These are phyloP conservation scores for Procavia capensis DNA, from an alignment of 2,113 vertebrate genomes.

Conservation along the genomic window DNA sequence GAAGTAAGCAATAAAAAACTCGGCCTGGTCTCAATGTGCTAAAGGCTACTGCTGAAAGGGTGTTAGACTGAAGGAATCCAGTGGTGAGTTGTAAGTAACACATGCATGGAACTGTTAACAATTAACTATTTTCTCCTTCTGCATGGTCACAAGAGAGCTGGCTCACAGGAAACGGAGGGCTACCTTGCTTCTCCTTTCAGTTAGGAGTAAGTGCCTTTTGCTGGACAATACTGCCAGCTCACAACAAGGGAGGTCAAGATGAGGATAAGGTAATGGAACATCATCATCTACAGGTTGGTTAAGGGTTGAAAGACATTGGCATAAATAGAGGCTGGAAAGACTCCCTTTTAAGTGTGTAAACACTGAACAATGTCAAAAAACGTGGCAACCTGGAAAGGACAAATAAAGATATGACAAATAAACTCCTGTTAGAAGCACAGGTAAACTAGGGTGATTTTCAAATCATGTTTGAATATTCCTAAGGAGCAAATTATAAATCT, in stretches of 20 bases:
- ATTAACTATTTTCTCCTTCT: constrained; percentile 80
- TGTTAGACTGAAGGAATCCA: constrained; percentile 82
- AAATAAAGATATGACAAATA: constrained; percentile 56
- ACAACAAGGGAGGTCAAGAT: constrained; percentile 40
- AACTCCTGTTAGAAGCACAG: constrained; percentile 44
- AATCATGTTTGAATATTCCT: constrained; percentile 59
- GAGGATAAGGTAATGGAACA: constrained; percentile 41
- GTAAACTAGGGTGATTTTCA: constrained; percentile 67
- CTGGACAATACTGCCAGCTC: constrained; percentile 68
- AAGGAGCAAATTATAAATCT: constrained; percentile 45
- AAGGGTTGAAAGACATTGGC: constrained; percentile 14
- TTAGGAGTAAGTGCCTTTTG: constrained; percentile 70
- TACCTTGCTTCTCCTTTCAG: constrained; percentile 59
- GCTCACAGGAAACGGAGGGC: constrained; percentile 66
- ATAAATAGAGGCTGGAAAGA: background rate
- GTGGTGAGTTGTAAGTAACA: constrained; percentile 77
- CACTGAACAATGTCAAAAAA: background rate
- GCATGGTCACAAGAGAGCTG: constrained; percentile 60
- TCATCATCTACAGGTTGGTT: background rate
- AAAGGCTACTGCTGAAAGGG: constrained; percentile 77
- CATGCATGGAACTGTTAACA: constrained; percentile 77
- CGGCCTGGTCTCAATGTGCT: constrained; percentile 54
- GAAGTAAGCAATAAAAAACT: constrained; percentile 74
- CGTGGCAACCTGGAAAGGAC: background rate
- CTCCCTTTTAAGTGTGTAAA: background rate